Evolutionary conservation across 1,140 invertebrate species (phyloP).

Genomic region (Euglossa dilemma): DNA sequence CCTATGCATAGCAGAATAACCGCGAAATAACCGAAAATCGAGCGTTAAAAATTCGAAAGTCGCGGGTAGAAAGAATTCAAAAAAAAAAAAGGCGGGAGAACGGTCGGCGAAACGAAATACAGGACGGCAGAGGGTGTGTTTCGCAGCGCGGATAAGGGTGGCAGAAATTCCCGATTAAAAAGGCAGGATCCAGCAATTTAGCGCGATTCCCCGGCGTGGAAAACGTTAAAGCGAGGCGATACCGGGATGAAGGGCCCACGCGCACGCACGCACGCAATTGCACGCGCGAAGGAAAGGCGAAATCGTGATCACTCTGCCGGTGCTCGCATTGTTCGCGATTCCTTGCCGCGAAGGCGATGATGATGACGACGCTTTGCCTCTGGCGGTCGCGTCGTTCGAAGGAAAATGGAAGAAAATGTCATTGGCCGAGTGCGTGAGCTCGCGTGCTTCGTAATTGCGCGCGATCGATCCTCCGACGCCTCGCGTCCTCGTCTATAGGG

Average conservation of each 20-base stretch:
- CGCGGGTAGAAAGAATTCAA: too few relatives aligned
- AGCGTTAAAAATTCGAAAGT: too few relatives aligned
- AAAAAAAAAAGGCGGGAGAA: too few relatives aligned
- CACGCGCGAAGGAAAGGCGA: conserved; percentile 27
- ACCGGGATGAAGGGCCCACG: not conserved
- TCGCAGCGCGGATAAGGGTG: not conserved
- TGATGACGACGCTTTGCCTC: conserved; percentile 30
- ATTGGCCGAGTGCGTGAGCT: conserved; percentile 42
- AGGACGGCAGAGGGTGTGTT: not conserved
- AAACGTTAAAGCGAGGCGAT: conserved; percentile 3
- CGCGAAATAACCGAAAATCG: too few relatives aligned
- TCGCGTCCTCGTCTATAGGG: not conserved
- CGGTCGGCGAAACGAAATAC: too few relatives aligned
- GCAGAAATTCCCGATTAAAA: conserved; percentile 24
- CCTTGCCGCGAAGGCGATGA: conserved; percentile 42
- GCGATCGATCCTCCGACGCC: conserved; percentile 22
- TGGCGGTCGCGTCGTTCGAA: conserved; percentile 1
- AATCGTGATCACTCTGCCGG: conserved; percentile 39
- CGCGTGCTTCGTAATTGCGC: conserved; percentile 18
- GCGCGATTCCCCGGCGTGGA: not conserved
- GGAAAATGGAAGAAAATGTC: conserved; percentile 39
- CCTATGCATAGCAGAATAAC: too few relatives aligned
- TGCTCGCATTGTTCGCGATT: conserved; percentile 39
- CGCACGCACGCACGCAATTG: conserved; percentile 35
- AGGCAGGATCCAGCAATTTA: conserved; percentile 27